Conservation (phyloP, 2,797 vertebrate genomes). For the Oryzias dopingdopingensis region DNA sequence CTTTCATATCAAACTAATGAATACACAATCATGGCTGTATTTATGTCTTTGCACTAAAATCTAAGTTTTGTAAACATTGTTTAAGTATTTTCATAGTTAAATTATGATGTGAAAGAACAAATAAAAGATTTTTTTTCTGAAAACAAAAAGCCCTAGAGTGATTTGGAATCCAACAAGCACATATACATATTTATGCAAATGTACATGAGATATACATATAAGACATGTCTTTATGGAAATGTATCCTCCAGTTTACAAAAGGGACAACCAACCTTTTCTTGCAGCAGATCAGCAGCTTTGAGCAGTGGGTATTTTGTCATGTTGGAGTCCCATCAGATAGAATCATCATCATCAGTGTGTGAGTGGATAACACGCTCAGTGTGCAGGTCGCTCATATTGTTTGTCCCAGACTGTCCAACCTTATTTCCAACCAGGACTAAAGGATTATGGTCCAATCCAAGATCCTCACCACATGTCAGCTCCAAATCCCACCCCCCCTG, state of each 20-base stretch:
- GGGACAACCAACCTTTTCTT: constrained; percentile 64
- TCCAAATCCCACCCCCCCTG: constrained; percentile 24
- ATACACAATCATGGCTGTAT: too few relatives aligned
- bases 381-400: constrained; percentile 44
- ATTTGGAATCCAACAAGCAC: too few relatives aligned
- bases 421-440: constrained; percentile 61
- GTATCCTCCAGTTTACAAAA: constrained; percentile 1
- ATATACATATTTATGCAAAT: too few relatives aligned
- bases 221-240: too few relatives aligned
- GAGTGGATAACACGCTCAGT: background rate
- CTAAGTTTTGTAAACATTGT: too few relatives aligned
- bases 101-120: too few relatives aligned
- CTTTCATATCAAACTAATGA: too few relatives aligned
- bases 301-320: constrained; percentile 57
- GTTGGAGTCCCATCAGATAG: constrained; percentile 35
- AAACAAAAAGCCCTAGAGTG: too few relatives aligned
- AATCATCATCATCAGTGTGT: constrained; percentile 17
- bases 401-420: constrained; percentile 48
- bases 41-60: too few relatives aligned
- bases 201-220: too few relatives aligned
- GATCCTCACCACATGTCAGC: constrained; percentile 43
- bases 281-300: constrained; percentile 58
- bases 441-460: constrained; percentile 71
- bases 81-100: too few relatives aligned
- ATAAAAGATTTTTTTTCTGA: too few relatives aligned